Base-by-base conservation (phyloP, 2,888 invertebrate species). In the Aplocera efformata region DNA sequence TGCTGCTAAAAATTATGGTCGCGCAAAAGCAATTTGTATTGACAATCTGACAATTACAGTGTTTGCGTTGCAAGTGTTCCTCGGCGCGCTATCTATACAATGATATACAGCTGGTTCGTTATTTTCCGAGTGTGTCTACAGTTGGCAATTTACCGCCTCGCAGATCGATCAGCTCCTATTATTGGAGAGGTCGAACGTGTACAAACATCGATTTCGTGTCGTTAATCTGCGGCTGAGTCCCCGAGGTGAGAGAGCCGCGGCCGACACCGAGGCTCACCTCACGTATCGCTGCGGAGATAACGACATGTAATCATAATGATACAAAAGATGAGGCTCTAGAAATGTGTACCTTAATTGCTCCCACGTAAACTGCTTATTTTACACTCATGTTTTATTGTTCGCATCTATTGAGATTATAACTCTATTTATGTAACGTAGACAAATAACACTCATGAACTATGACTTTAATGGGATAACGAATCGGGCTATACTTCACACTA, bases 121-220 rank as follows among this genome's bases (percentile, higher is more conserved):
- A 76, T 81, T 79, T 76, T 72, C 65, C 71, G 77, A 84, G 75
- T 76, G 68, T 75, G 73, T 77, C 69, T 71, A 65, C 60, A 59
- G 69, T 76, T 75, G 70, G 82, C 76, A 85, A 85, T 85, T 85
- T 79, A 79, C 79, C 72, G 76, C 60, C 70, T 72, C 69, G 59
- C 67, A 78, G 80, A 77, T 81, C 78, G 83, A 83, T 84, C 86
- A 81, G 75, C 74, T 77, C 73, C 75, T 74, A 84, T 85, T 88
- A 86, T 83, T 76, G 77, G 81, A 77, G 85, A 80, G 84, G 83
- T 84, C 77, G 84, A 79, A 85, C 86, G 86, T 86, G 88, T 85
- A 79, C 83, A 88, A 86, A 86, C 86, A 88, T 79, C 82, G 79
- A 82, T 82, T 83, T 84, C 75, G 79, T 73, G 79, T 82, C 79